phyloP scores from a whole-genome alignment of 2,888 invertebrate species.

The Falcaria lacertinaria region DNA sequence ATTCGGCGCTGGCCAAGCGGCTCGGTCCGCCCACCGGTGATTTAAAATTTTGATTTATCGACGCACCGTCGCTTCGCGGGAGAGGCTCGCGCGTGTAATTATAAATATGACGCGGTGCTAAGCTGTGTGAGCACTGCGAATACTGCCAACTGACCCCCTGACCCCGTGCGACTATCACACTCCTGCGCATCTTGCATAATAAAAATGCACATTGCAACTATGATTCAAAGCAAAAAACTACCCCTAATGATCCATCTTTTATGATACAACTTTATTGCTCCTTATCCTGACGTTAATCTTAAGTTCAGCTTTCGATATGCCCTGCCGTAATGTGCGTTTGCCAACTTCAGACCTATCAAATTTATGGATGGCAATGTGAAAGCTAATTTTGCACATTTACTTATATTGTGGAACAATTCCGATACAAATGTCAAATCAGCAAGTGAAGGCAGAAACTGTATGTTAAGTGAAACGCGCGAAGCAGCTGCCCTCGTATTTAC shows the following conservation, averaged over 20 bases:
- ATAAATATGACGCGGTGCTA: slow-evolving; percentile 79
- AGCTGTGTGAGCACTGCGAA: slow-evolving; percentile 73
- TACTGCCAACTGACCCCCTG: slow-evolving; percentile 68
- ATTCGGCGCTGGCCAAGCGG: slow-evolving; percentile 73
- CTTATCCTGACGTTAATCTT: too few species aligned
- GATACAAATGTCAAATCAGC: slow-evolving; percentile 56
- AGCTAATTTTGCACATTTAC: slow-evolving; percentile 26
- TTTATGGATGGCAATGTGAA: slow-evolving; percentile 1
- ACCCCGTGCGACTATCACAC: slow-evolving; percentile 48
- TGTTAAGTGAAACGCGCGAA: slow-evolving; percentile 34
- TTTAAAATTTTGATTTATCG: slow-evolving; percentile 80
- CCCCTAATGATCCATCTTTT: too few species aligned
- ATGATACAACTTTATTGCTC: too few species aligned
- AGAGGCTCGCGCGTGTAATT: slow-evolving; percentile 65
- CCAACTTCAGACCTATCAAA: slow-evolving; percentile 4
- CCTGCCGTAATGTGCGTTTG: slow-evolving; percentile 6
- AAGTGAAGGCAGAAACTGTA: slow-evolving; percentile 32
- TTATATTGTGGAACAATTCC: slow-evolving; percentile 16
- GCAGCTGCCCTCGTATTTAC: slow-evolving; percentile 69
- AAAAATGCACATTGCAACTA: slow-evolving; percentile 13
- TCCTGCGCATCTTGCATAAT: slow-evolving; percentile 25
- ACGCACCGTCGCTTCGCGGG: slow-evolving; percentile 51
- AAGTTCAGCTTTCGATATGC: too few species aligned
- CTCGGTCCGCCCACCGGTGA: slow-evolving; percentile 74
- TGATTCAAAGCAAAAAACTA: too few species aligned